phyloP scores from a whole-genome alignment of 2,888 invertebrate genomes.

The Mycalesis mineus region DNA sequence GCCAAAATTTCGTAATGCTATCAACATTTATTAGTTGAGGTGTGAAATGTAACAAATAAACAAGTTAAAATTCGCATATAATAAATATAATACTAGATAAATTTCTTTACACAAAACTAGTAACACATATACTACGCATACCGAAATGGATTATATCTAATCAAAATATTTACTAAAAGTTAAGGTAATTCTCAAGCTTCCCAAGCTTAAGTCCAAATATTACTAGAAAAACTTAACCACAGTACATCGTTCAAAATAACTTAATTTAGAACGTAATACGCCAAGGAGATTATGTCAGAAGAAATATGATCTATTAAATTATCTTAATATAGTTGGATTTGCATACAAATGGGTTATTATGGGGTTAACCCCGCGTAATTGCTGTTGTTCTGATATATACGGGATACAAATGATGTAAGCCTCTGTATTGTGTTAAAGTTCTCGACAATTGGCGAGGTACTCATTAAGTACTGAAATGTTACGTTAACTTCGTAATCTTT shows the following conservation, averaged over 20 bases:
- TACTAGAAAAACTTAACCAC: not conserved
- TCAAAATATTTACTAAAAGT: too few species aligned
- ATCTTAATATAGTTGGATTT: constrained; percentile 56
- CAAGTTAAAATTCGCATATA: too few species aligned
- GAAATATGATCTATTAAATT: constrained; percentile 50
- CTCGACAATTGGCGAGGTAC: not conserved
- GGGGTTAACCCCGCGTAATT: constrained; percentile 54
- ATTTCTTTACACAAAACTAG: too few species aligned
- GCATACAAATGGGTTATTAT: constrained; percentile 67
- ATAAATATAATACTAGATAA: too few species aligned
- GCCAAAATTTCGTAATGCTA: too few species aligned
- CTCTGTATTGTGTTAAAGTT: constrained; percentile 17
- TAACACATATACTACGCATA: too few species aligned
- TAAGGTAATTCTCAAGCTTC: too few species aligned
- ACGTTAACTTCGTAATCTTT: not conserved
- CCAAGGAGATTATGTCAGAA: constrained; percentile 25
- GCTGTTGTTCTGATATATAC: constrained; percentile 51
- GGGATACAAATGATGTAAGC: constrained; percentile 25
- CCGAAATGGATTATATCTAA: too few species aligned
- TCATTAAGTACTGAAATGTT: not conserved
- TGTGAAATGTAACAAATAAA: not conserved
- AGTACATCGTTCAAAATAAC: not conserved
- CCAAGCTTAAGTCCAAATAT: too few species aligned
- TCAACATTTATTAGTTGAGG: too few species aligned
- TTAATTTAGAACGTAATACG: constrained; percentile 12